Evolutionary conservation across 1,140 invertebrate species (phyloP).

Genomic region (Lordiphosa collinella): DNA sequence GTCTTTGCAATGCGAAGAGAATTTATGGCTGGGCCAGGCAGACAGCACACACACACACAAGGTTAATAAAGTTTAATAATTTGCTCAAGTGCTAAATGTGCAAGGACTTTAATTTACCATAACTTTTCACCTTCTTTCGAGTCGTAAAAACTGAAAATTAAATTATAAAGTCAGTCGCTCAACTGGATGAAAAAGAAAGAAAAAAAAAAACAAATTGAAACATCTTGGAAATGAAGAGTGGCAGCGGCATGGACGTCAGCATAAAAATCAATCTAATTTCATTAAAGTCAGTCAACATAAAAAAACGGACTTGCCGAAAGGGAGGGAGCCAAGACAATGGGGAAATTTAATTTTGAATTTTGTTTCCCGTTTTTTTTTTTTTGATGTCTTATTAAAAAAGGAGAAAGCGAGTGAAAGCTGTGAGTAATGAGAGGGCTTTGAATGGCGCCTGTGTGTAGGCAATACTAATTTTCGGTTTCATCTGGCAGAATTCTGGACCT

Average conservation of each 20-base stretch:
- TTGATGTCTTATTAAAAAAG: conserved; percentile 8
- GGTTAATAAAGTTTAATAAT: conserved; percentile 71
- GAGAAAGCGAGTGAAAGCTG: not conserved
- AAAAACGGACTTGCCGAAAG: conserved; percentile 14
- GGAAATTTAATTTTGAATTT: conserved; percentile 8
- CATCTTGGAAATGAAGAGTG: conserved; percentile 12
- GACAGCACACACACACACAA: conserved; percentile 27
- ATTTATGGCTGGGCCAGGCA: conserved; percentile 49
- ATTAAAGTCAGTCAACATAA: conserved; percentile 72
- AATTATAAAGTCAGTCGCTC: conserved; percentile 72
- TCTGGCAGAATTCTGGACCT: no score
- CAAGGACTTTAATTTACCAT: conserved; percentile 34
- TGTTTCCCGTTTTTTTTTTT: not conserved
- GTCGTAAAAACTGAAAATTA: conserved; percentile 56
- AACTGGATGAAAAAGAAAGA: conserved; percentile 57
- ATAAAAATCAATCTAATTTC: conserved; percentile 73
- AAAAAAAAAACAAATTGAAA: not conserved
- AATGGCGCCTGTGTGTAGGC: no score
- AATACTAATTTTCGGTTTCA: no score
- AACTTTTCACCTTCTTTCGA: conserved; percentile 13
- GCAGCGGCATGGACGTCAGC: conserved; percentile 34
- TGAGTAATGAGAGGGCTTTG: not conserved
- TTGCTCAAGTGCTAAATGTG: conserved; percentile 53
- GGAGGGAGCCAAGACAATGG: not conserved
- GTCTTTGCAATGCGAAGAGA: conserved; percentile 35